These are phyloP conservation scores for Isichthys henryi DNA, from an alignment of 2,113 vertebrate genomes.

Conservation along the genomic window DNA sequence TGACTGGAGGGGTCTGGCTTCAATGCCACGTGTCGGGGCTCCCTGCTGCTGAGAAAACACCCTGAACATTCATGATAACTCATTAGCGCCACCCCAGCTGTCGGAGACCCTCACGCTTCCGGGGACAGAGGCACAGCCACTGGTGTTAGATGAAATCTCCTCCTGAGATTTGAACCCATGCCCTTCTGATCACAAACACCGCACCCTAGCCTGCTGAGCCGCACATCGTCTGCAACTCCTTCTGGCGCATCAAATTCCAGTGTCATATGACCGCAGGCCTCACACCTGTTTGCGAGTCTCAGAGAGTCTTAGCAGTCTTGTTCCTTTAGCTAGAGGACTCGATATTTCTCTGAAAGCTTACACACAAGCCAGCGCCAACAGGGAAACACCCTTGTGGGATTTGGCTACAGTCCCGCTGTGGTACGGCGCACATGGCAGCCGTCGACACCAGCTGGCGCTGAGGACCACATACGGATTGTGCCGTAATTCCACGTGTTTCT, in stretches of 20 bases:
- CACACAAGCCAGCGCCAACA: not conserved
- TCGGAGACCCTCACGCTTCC: not conserved
- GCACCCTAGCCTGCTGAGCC: not conserved
- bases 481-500: not conserved
- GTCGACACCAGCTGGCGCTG: not conserved
- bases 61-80: not conserved
- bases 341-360: not conserved
- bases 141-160: not conserved
- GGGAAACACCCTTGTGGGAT: not conserved
- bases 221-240: not conserved
- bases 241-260: not conserved
- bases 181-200: not conserved
- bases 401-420: not conserved
- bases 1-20: not conserved
- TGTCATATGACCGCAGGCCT: not conserved
- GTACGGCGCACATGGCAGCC: not conserved
- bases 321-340: not conserved
- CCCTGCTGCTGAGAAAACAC: not conserved
- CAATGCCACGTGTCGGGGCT: not conserved
- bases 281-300: not conserved
- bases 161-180: not conserved
- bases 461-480: not conserved
- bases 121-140: not conserved
- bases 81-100: not conserved
- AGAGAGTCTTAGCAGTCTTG: not conserved